These are phyloP conservation scores for Anabacerthia variegaticeps DNA, from an alignment of 2,797 vertebrate species.

Conservation along the genomic window DNA sequence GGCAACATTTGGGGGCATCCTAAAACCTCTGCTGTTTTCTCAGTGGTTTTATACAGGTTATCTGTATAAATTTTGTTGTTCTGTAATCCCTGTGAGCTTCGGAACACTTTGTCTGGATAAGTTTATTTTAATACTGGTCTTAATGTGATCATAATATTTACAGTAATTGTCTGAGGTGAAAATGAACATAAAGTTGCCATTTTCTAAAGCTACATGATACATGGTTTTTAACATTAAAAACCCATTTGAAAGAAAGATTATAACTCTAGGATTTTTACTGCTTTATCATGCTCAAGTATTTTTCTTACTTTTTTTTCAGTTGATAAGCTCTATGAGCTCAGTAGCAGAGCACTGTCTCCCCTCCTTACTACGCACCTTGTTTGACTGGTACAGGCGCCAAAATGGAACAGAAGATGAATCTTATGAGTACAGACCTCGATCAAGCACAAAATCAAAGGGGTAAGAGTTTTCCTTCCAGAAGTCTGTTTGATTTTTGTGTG, in stretches of 20 bases:
- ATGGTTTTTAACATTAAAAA: neutral
- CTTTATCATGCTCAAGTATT: neutral
- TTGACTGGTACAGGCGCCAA: constrained; percentile 98
- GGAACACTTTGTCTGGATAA: neutral
- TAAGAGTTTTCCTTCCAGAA: constrained; percentile 63
- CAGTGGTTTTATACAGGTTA: neutral
- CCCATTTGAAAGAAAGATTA: neutral
- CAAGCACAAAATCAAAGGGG: constrained; percentile 99
- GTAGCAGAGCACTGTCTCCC: constrained; percentile 99
- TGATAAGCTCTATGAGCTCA: constrained; percentile 99
- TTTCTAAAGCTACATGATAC: neutral
- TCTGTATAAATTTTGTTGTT: neutral
- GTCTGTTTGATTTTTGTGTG: neutral
- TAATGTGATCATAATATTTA: neutral
- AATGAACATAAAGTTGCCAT: neutral
- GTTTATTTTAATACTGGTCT: neutral
- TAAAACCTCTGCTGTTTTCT: neutral
- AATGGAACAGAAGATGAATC: constrained; percentile 98
- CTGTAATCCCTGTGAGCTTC: neutral
- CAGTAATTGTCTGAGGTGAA: neutral
- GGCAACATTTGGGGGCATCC: neutral
- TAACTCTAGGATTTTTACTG: neutral
- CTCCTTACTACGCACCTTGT: constrained; percentile 97
- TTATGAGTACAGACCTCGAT: constrained; percentile 95
- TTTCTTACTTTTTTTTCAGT: constrained; percentile 75